phyloP scores from a whole-genome alignment of 2,797 vertebrate species.

The Centropyge bicolor region DNA sequence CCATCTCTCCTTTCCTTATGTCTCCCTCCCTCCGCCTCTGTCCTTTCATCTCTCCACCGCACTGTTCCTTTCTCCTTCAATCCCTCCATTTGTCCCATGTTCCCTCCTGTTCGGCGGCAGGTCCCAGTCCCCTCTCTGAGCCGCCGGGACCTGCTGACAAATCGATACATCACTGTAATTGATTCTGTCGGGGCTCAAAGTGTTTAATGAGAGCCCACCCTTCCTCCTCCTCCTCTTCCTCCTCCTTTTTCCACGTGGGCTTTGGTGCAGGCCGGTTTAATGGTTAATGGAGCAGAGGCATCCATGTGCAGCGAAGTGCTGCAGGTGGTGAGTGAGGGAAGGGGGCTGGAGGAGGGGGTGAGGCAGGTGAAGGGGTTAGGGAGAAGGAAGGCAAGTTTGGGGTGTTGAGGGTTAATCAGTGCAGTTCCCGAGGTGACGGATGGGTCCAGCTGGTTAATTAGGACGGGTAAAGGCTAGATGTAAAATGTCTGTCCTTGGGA shows the following conservation, averaged over 20 bases:
- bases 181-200: constrained; percentile 79
- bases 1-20: background rate
- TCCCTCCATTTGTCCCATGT: constrained; percentile 46
- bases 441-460: constrained; percentile 69
- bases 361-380: constrained; percentile 16
- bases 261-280: constrained; percentile 51
- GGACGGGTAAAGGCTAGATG: constrained; percentile 53
- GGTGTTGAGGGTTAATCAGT: constrained; percentile 60
- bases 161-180: constrained; percentile 85
- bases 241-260: constrained; percentile 21
- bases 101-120: constrained; percentile 39
- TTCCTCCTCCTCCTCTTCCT: background rate
- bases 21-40: constrained; percentile 8
- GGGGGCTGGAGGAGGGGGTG: background rate
- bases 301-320: constrained; percentile 57
- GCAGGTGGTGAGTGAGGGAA: constrained; percentile 15
- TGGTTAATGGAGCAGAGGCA: constrained; percentile 61
- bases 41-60: constrained; percentile 21
- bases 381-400: constrained; percentile 2
- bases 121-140: constrained; percentile 46
- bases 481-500: constrained; percentile 53
- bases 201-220: constrained; percentile 77
- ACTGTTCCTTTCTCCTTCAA: constrained; percentile 34
- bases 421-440: constrained; percentile 56
- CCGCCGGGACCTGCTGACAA: constrained; percentile 69